Percentiles rank a stretch among this genome's conserved stretches.
Evolutionary conservation across 2,797 vertebrate species (phyloP).

Genomic region (Anguilla anguilla): DNA sequence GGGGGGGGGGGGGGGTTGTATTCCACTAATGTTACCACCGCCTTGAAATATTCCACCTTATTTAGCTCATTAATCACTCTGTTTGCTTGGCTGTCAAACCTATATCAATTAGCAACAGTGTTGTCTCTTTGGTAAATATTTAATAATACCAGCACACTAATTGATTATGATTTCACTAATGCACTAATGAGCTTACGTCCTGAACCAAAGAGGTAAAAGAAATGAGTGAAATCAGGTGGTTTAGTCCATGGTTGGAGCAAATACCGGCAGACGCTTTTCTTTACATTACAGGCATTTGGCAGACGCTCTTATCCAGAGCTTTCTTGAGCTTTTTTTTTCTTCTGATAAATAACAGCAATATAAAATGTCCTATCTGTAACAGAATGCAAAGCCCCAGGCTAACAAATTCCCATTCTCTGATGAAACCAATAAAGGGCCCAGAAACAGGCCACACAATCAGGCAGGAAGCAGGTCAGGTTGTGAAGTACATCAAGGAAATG

Average conservation of each 20-base stretch:
- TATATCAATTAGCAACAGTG: neutral
- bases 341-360: neutral
- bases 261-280: too few species aligned
- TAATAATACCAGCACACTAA: neutral
- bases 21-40: neutral
- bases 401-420: neutral
- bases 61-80: neutral
- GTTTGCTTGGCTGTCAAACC: neutral
- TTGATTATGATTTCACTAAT: too few species aligned
- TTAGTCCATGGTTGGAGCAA: too few species aligned
- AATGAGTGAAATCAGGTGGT: too few species aligned
- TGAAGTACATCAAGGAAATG: neutral
- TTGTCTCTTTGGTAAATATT: slow-evolving; percentile 2
- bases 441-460: neutral
- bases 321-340: neutral
- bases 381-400: neutral
- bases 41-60: neutral
- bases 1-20: neutral
- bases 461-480: neutral
- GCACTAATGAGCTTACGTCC: too few species aligned
- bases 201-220: too few species aligned
- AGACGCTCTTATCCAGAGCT: too few species aligned
- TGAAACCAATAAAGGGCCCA: neutral
- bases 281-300: too few species aligned
- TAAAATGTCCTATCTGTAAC: neutral